Base-by-base conservation (phyloP, 2,888 invertebrate genomes). In the Maniola hyperantus region DNA sequence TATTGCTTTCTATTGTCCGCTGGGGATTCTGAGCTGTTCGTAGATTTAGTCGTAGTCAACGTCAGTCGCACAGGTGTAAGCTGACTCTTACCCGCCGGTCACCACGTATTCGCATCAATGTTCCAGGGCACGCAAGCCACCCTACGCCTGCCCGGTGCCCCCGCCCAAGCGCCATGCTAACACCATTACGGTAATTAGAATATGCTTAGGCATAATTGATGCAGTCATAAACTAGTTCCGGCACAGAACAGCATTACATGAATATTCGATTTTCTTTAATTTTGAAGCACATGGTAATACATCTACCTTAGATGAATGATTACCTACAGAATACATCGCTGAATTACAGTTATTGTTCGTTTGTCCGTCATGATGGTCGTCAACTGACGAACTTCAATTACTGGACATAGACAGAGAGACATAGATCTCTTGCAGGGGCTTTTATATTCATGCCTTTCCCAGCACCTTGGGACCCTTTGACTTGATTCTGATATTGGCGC, bases 141-240 rank as follows among this genome's bases (percentile, higher is more conserved):
- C 68, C 55, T 76, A 76, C 81, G 42, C 57, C 68, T 26, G 34
- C 81, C n/a, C n/a, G n/a, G n/a, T n/a, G n/a, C n/a, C 77, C 83
- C 80, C 77, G 83, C 81, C 83, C 77, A 68, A 77, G 75, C 83
- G 84, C 79, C 79, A 72, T 75, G 80, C 85, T 88, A 88, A 90
- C 87, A 82, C 89, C 88, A 90, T 92, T 91, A 90, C 84, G 79
- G 88, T 91, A 91, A 91, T 91, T 89, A 91, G 89, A 89, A 90
- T 89, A 89, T 90, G 89, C 89, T 89, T 84, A 82, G 83, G 85
- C 88, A 90, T 91, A 91, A 91, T 90, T 88, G 87, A 89, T 90
- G 86, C 82, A 87, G 85, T 84, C 84, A 84, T 89, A 87, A 88
- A 71, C 70, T 70, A 70, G 68, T 68, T 70, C 64, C 70, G 26